Evolutionary conservation across 1,140 invertebrate genomes (phyloP), one percentile per base, ranked within the genome.

Genomic region (Epicauta chinensis): DNA sequence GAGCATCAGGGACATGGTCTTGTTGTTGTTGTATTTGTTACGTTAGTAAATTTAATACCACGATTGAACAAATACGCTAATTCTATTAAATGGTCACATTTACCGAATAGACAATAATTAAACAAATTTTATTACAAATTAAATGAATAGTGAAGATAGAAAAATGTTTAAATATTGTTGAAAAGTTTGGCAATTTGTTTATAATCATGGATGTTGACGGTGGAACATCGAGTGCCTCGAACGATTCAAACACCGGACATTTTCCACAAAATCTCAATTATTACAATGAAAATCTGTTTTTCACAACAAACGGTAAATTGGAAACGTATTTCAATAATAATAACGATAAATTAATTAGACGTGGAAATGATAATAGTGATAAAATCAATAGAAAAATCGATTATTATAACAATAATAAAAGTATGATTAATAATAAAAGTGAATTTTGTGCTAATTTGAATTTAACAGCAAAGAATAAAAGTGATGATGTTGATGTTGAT

Each of bases 281-380:
- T 46, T 69, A 66, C 48, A 56, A 58, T 9, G 65, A 69, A 34
- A 65, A 62, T 57, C 51, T 63, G 13, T 66, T 59, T 54, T 65
- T 63, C 23, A 15, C 59, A 3, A 59, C 55, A 23, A 63, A 61
- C 17, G 53, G 55, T 32, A 64, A 63, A 51, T 52, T 64, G 36
- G 64, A 66, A 16, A 54, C 37, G 6, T 66, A 61, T 48, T 66
- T 63, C 53, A 48, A 47, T 10, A 50, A 51, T 30, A 53, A 61
- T 12, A 63, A 63, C 16, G 23, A 23, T 3, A 23, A 23, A 55
- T 39, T 23, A 23, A 23, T 56, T 34, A 29, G n/a, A 52, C 51
- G 48, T 56, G 55, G 58, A 56, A 49, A 30, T 12, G 34, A 29
- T 47, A 38, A 58, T 53, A 23, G 40, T 44, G 36, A 58, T 29